Conservation (phyloP, 2,888 invertebrate species). For the Leptinotarsa rubiginosa region DNA sequence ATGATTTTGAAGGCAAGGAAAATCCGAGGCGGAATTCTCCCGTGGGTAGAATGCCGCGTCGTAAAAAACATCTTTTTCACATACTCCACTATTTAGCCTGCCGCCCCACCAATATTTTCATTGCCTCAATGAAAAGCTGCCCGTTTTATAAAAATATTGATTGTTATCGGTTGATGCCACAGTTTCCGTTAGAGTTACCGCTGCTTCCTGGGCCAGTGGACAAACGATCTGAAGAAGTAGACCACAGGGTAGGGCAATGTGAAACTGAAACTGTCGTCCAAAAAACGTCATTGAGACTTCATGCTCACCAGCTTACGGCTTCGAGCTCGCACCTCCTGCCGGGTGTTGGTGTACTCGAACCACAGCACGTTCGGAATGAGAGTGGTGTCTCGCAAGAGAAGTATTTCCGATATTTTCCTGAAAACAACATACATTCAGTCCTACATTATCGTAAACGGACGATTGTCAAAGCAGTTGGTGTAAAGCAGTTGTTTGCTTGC, state of each 20-base stretch:
- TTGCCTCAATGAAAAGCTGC: constrained; percentile 35
- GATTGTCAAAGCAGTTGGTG: too few species aligned
- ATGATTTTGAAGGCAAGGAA: constrained; percentile 7
- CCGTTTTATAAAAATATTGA: constrained; percentile 38
- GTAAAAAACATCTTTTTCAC: constrained; percentile 7
- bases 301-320: constrained; percentile 83
- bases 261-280: constrained; percentile 59
- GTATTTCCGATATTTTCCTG: constrained; percentile 87
- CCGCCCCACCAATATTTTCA: neutral
- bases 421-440: constrained; percentile 28
- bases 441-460: neutral
- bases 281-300: constrained; percentile 85
- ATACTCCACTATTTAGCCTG: too few species aligned
- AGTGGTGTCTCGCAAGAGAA: constrained; percentile 89
- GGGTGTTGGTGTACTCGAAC: constrained; percentile 92
- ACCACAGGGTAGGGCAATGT: constrained; percentile 31
- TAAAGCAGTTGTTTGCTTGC: too few species aligned
- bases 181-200: constrained; percentile 34
- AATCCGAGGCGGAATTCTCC: neutral
- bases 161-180: constrained; percentile 35
- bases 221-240: constrained; percentile 32
- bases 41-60: neutral
- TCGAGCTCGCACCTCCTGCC: constrained; percentile 84
- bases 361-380: constrained; percentile 92
- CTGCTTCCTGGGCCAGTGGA: constrained; percentile 39